A percentile compares a stretch with the other conserved stretches of the same genome.
phyloP scores from a whole-genome alignment of 2,113 vertebrate species.

The Hemichromis elongatus region DNA sequence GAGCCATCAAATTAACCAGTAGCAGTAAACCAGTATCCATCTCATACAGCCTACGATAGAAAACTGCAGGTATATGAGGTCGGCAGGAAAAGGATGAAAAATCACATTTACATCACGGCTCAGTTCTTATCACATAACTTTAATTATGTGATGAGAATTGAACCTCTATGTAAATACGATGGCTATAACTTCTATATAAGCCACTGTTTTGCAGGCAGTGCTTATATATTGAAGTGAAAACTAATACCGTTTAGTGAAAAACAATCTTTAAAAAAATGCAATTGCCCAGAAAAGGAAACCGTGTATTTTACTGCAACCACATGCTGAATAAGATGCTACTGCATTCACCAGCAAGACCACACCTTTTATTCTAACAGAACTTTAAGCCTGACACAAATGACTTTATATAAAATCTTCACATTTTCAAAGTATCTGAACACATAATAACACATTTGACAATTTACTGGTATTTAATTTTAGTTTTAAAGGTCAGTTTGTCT shows the following conservation, averaged over 20 bases:
- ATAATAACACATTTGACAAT: background rate
- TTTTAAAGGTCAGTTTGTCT: background rate
- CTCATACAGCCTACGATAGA: background rate
- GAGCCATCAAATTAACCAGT: background rate
- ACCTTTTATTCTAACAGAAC: background rate
- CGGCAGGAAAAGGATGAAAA: background rate
- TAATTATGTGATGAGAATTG: background rate
- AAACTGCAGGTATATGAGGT: background rate
- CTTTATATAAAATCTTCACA: background rate
- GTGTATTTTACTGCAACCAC: background rate
- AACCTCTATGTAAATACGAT: no score
- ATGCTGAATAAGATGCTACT: accelerated
- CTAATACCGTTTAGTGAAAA: background rate
- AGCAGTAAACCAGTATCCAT: background rate
- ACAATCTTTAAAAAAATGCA: background rate
- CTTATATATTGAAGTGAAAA: background rate
- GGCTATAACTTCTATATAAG: background rate
- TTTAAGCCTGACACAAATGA: background rate
- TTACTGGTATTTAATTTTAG: background rate
- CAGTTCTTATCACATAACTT: no score
- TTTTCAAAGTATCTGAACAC: background rate
- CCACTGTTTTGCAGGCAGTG: background rate
- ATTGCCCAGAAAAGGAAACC: background rate
- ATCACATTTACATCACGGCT: no score
- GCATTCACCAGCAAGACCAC: background rate